Conservation (phyloP, 1,140 invertebrate species). For the Drosophila fuyamai region DNA sequence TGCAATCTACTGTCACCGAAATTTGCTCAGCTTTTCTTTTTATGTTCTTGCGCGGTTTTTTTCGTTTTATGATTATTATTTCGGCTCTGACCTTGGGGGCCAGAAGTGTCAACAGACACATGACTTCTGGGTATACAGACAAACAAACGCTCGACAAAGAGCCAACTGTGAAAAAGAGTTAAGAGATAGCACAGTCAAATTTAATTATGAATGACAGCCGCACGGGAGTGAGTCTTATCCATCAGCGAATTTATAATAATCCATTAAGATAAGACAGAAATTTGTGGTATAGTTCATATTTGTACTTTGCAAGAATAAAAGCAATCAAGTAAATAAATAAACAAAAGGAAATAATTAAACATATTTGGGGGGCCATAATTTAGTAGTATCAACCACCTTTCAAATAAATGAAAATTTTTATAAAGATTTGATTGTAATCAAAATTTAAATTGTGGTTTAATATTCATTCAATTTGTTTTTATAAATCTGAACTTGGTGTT, state of each 20-base stretch:
- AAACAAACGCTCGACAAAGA: conserved; percentile 27
- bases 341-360: too few relatives aligned
- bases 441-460: too few relatives aligned
- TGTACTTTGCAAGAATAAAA: too few relatives aligned
- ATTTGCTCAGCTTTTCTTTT: conserved; percentile 64
- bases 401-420: too few relatives aligned
- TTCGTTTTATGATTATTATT: conserved; percentile 48
- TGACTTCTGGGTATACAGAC: conserved; percentile 29
- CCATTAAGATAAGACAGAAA: conserved; percentile 1
- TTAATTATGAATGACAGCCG: conserved; percentile 42
- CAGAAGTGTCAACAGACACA: conserved; percentile 55
- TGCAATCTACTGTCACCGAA: conserved; percentile 66
- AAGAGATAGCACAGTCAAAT: conserved; percentile 55
- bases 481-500: too few relatives aligned
- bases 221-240: conserved; percentile 9
- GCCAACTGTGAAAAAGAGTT: conserved; percentile 56
- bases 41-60: conserved; percentile 31
- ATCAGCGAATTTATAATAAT: conserved; percentile 8
- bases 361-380: too few relatives aligned
- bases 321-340: too few relatives aligned
- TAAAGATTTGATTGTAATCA: too few relatives aligned
- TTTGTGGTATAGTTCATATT: not conserved
- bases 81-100: conserved; percentile 60
- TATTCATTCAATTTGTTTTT: too few relatives aligned
- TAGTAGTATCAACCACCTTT: too few relatives aligned